Conservation (phyloP, 2,113 vertebrate species). For the Myrmecophaga tridactyla region DNA sequence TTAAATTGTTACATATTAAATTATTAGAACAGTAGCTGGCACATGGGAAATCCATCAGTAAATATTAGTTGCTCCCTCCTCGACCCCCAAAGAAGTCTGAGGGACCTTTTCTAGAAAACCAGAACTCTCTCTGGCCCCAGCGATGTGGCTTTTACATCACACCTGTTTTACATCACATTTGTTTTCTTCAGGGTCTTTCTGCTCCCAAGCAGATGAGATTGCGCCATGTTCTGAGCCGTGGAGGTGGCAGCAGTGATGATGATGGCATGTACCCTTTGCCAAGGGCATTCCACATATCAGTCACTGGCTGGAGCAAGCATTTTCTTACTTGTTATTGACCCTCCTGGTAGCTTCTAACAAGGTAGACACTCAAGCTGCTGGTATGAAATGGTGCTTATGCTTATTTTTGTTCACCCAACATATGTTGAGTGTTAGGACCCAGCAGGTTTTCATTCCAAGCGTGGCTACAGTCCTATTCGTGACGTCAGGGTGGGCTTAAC, state of each 20-base stretch:
- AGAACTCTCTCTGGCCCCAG: neutral
- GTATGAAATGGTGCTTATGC: neutral
- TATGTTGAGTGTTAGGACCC: fast-evolving
- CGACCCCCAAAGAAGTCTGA: neutral
- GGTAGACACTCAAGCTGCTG: fast-evolving
- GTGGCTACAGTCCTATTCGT: neutral
- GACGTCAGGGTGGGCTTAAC: neutral
- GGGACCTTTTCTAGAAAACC: neutral
- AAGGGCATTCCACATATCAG: neutral
- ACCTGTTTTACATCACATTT: neutral
- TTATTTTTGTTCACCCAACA: neutral
- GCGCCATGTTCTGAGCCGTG: fast-evolving
- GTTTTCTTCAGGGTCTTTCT: neutral
- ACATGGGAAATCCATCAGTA: neutral
- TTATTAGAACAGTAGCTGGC: neutral
- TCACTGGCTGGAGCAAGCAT: neutral
- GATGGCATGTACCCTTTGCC: neutral
- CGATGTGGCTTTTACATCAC: neutral
- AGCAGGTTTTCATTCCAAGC: neutral
- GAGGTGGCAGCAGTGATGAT: too few relatives aligned
- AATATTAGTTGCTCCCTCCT: neutral
- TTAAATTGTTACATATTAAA: neutral
- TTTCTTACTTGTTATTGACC: neutral
- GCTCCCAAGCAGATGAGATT: neutral
- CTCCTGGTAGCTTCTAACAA: fast-evolving